Evolutionary conservation across 2,797 vertebrate genomes (phyloP).

Genomic region (Euthynnus affinis): DNA sequence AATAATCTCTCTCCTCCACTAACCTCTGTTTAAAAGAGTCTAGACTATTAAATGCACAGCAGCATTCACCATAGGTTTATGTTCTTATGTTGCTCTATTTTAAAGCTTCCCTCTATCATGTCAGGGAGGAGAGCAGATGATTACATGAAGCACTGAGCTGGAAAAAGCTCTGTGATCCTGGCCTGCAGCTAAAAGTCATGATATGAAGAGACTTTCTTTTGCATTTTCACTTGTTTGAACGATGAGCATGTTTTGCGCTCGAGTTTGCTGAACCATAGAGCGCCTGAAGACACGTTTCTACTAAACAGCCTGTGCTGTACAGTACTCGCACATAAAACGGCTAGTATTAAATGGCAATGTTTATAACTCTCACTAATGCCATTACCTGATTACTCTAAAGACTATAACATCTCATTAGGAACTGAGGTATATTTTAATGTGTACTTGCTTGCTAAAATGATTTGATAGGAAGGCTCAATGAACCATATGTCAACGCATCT

Average conservation of each 20-base stretch:
- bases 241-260: constrained; percentile 21
- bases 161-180: constrained; percentile 68
- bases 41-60: constrained; percentile 45
- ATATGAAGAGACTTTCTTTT: constrained; percentile 54
- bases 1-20: constrained; percentile 35
- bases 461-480: constrained; percentile 28
- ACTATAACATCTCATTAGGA: constrained; percentile 4
- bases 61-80: constrained; percentile 43
- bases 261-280: constrained; percentile 33
- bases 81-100: constrained; percentile 47
- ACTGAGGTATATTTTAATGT: constrained; percentile 16
- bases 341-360: not conserved
- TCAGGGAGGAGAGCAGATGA: constrained; percentile 57
- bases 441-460: constrained; percentile 28
- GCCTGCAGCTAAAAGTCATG: constrained; percentile 65
- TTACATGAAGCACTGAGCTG: constrained; percentile 66
- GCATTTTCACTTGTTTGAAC: constrained; percentile 64
- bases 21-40: constrained; percentile 35
- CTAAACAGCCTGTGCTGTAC: not conserved
- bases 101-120: constrained; percentile 59
- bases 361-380: constrained; percentile 6
- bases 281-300: constrained; percentile 38
- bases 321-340: not conserved
- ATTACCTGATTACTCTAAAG: constrained; percentile 20
- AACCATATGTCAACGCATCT: constrained; percentile 41